Evolutionary conservation across 2,888 invertebrate genomes (phyloP).

Genomic region (Cheilosia vernalis): DNA sequence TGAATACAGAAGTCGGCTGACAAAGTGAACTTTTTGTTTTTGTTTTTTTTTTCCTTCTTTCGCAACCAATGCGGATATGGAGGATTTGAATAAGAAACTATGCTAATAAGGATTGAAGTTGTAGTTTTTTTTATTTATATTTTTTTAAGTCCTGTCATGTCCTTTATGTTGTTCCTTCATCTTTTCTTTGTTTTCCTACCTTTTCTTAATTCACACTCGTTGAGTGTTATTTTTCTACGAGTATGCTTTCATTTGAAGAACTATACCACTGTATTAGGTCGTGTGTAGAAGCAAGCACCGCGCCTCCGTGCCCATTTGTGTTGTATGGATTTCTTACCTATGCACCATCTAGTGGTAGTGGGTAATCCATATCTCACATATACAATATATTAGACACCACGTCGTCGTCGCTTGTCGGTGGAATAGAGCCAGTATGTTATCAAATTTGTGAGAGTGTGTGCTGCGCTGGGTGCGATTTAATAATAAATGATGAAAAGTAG

Average conservation of each 20-base stretch:
- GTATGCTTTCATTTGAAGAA: conserved; percentile 38
- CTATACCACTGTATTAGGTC: conserved; percentile 36
- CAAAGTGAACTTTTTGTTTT: neutral
- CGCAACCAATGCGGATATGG: conserved; percentile 44
- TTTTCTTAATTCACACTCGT: conserved; percentile 53
- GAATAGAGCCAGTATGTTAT: conserved; percentile 59
- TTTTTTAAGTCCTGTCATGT: conserved; percentile 40
- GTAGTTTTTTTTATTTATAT: neutral
- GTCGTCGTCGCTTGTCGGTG: conserved; percentile 53
- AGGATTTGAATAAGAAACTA: conserved; percentile 47
- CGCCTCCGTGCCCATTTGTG: conserved; percentile 32
- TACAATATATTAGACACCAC: conserved; percentile 70
- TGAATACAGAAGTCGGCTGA: conserved; percentile 26
- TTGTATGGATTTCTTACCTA: conserved; percentile 59
- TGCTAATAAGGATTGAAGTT: conserved; percentile 35
- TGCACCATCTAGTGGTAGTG: conserved; percentile 69
- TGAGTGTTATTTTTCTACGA: conserved; percentile 29
- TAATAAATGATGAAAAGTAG: conserved; percentile 76
- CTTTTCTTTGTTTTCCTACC: conserved; percentile 32
- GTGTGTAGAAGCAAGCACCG: conserved; percentile 43
- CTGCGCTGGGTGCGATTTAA: conserved; percentile 73
- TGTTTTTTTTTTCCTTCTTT: neutral
- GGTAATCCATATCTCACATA: conserved; percentile 72
- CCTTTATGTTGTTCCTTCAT: conserved; percentile 41
- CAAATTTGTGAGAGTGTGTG: conserved; percentile 66